phyloP scores from a whole-genome alignment of 1,140 invertebrate species.

The Phthorimaea operculella region DNA sequence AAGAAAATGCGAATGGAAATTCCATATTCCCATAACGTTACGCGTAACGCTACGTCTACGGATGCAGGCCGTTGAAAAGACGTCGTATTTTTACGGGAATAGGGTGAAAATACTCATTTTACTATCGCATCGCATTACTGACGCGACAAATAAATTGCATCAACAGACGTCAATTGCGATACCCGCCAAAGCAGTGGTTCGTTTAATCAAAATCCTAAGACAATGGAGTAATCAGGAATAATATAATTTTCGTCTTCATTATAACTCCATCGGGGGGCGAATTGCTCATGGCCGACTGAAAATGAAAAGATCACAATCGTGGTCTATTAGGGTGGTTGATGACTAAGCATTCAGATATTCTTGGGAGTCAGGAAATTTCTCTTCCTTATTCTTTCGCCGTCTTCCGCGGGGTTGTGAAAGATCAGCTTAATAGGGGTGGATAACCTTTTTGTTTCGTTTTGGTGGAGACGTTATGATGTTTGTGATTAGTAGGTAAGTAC shows the following conservation, averaged over 20 bases:
- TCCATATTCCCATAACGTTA: too few relatives aligned
- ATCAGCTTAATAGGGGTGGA: neutral
- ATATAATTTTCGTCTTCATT: slow-evolving; percentile 56
- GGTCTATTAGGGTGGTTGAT: slow-evolving; percentile 37
- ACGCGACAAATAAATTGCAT: too few relatives aligned
- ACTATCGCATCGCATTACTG: too few relatives aligned
- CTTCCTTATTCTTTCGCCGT: slow-evolving; percentile 1
- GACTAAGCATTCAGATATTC: slow-evolving; percentile 28
- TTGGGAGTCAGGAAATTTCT: neutral
- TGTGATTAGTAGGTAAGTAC: too few relatives aligned
- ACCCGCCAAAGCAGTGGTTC: neutral
- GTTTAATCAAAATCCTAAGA: slow-evolving; percentile 37
- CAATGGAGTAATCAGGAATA: slow-evolving; percentile 57
- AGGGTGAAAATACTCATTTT: too few relatives aligned
- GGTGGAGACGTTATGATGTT: too few relatives aligned
- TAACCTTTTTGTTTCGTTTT: too few relatives aligned
- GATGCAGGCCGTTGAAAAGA: too few relatives aligned
- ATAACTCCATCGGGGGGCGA: slow-evolving; percentile 36
- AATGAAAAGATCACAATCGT: slow-evolving; percentile 59
- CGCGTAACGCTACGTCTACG: too few relatives aligned
- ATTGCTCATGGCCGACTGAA: slow-evolving; percentile 48
- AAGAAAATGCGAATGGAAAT: too few relatives aligned
- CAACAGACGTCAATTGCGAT: too few relatives aligned
- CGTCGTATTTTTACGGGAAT: too few relatives aligned
- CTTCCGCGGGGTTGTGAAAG: neutral